Conservation (phyloP, 2,113 vertebrate genomes). For the Xiphophorus couchianus region DNA sequence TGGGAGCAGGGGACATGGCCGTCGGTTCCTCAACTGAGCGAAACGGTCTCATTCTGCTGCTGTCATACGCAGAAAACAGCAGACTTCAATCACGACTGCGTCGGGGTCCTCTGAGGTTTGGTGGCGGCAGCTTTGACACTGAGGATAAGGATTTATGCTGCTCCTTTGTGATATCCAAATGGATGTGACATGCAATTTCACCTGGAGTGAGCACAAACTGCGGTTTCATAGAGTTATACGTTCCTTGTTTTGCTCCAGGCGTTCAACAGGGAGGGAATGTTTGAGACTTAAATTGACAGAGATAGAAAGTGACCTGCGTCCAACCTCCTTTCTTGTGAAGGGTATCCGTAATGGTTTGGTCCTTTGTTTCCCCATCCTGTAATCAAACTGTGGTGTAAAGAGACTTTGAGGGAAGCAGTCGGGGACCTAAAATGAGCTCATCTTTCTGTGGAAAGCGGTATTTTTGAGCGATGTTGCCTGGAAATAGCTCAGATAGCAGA, state of each 20-base stretch:
- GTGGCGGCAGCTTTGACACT: slow-evolving; percentile 35
- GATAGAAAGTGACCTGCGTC: slow-evolving; percentile 28
- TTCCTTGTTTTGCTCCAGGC: slow-evolving; percentile 2
- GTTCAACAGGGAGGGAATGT: not conserved
- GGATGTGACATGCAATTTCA: slow-evolving; percentile 67
- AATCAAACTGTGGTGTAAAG: slow-evolving; percentile 73
- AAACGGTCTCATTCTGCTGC: slow-evolving; percentile 69
- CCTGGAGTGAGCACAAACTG: slow-evolving; percentile 51
- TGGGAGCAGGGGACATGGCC: slow-evolving; percentile 50
- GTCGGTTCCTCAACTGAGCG: slow-evolving; percentile 63
- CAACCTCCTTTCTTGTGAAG: slow-evolving; percentile 24
- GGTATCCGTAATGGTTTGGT: slow-evolving; percentile 39
- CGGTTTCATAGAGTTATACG: slow-evolving; percentile 56
- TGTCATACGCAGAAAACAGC: slow-evolving; percentile 67
- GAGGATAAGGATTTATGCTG: slow-evolving; percentile 54
- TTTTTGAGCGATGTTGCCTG: slow-evolving; percentile 62
- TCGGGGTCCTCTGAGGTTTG: slow-evolving; percentile 23
- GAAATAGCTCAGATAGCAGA: slow-evolving; percentile 72
- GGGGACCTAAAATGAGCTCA: slow-evolving; percentile 69
- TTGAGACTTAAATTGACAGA: slow-evolving; percentile 1
- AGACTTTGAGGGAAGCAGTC: slow-evolving; percentile 65
- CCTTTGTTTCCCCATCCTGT: slow-evolving; percentile 64
- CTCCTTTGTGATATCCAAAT: slow-evolving; percentile 36
- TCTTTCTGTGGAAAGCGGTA: slow-evolving; percentile 64
- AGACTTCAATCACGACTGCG: slow-evolving; percentile 46